A percentile compares a stretch with the other conserved stretches of the same genome.
phyloP scores from a whole-genome alignment of 2,888 invertebrate species.

The Eupithecia subfuscata region DNA sequence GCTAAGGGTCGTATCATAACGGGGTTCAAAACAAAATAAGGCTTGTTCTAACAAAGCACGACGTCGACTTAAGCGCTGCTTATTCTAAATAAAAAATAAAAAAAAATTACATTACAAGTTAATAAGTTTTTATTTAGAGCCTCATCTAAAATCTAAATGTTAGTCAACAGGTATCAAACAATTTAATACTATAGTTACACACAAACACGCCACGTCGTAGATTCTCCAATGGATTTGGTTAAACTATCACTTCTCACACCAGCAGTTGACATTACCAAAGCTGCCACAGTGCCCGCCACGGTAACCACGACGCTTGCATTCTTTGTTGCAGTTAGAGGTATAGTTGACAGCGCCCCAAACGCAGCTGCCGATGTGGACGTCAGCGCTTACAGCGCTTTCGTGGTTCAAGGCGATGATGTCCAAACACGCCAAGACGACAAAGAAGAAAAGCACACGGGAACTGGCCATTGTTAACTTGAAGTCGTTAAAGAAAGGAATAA shows the following conservation, averaged over 20 bases:
- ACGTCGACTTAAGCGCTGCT: neutral
- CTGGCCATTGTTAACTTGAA: constrained; percentile 7
- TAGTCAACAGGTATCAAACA: neutral
- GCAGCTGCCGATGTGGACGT: constrained; percentile 50
- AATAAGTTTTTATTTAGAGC: too few relatives aligned
- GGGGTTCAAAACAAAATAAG: neutral
- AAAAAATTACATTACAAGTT: too few relatives aligned
- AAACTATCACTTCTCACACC: constrained; percentile 27
- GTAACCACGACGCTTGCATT: constrained; percentile 49
- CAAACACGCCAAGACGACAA: constrained; percentile 49
- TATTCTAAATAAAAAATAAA: neutral
- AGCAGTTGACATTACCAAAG: constrained; percentile 37
- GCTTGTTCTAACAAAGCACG: neutral
- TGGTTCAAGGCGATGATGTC: constrained; percentile 28
- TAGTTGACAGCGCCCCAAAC: constrained; percentile 55
- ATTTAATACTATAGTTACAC: neutral
- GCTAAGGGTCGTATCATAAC: neutral
- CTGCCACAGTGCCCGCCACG: constrained; percentile 50
- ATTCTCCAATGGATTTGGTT: neutral
- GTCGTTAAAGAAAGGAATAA: neutral
- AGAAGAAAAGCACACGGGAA: constrained; percentile 28
- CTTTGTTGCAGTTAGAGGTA: constrained; percentile 49
- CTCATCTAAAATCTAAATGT: neutral
- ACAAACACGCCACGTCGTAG: neutral
- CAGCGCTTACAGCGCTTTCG: constrained; percentile 45